Conservation (phyloP, 2,113 vertebrate species). For the Garra rufa region DNA sequence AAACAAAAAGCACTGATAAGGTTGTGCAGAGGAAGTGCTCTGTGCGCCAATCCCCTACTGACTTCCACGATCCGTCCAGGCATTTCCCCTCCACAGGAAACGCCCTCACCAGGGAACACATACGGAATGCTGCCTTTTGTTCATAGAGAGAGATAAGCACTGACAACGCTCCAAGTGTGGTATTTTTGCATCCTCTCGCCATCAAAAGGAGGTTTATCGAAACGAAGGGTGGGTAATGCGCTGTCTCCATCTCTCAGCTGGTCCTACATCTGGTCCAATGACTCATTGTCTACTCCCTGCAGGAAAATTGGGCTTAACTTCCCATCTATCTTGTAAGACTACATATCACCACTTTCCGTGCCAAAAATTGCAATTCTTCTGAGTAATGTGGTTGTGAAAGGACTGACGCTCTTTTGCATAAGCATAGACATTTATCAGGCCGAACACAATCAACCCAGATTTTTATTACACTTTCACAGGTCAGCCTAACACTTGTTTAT, state of each 20-base stretch:
- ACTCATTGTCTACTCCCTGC: conserved; percentile 38
- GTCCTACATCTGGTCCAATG: conserved; percentile 35
- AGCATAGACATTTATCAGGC: conserved; percentile 17
- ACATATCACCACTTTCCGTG: conserved; percentile 14
- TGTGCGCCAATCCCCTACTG: conserved; percentile 67
- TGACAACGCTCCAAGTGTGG: conserved; percentile 59
- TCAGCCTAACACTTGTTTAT: background rate
- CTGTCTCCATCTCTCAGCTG: conserved; percentile 42
- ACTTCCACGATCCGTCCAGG: conserved; percentile 69
- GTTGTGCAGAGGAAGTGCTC: conserved; percentile 73
- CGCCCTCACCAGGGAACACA: conserved; percentile 74
- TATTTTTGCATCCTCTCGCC: conserved; percentile 24
- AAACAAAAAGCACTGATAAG: conserved; percentile 69
- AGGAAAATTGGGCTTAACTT: conserved; percentile 44
- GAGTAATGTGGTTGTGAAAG: conserved; percentile 33
- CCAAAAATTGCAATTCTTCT: conserved; percentile 20
- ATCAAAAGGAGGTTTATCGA: conserved; percentile 26
- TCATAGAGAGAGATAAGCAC: conserved; percentile 69
- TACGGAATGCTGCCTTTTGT: conserved; percentile 77
- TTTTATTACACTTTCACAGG: conserved; percentile 1
- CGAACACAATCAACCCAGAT: background rate
- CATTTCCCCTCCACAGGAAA: conserved; percentile 74
- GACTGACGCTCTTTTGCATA: conserved; percentile 11
- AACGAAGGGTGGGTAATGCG: conserved; percentile 26
- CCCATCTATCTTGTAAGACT: conserved; percentile 38